Conservation (phyloP, 2,113 vertebrate species). For the Rhynchopsitta pachyrhyncha region DNA sequence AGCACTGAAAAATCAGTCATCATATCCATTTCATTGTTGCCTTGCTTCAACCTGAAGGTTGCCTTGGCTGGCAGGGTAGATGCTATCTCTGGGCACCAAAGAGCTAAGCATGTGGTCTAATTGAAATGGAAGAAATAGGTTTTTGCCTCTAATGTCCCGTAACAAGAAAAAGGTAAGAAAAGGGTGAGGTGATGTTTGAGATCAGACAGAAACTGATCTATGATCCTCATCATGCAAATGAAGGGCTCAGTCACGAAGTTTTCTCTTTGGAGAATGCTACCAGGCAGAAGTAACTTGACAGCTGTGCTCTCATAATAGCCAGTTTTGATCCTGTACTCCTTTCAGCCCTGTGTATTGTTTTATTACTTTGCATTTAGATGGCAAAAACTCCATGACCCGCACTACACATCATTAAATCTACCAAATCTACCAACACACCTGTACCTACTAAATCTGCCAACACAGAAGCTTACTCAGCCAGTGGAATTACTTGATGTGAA, state of each 20-base stretch:
- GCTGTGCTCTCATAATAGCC: not conserved
- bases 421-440: not conserved
- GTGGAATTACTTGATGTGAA: slow-evolving; percentile 4
- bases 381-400: not conserved
- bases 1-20: not conserved
- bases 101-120: not conserved
- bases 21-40: not conserved
- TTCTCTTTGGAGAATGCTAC: slow-evolving; percentile 6
- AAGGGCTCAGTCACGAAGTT: not conserved
- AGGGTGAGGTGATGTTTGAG: not conserved
- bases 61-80: not conserved
- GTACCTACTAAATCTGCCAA: not conserved
- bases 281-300: not conserved
- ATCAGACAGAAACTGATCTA: not conserved
- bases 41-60: not conserved
- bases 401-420: not conserved
- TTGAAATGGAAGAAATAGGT: not conserved
- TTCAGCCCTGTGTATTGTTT: not conserved
- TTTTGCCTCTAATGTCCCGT: not conserved
- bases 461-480: not conserved
- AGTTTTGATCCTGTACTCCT: not conserved
- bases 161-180: not conserved
- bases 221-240: slow-evolving; percentile 7
- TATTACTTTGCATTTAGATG: not conserved
- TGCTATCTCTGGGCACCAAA: not conserved